Conservation (phyloP, 2,113 vertebrate genomes). For the Chitala chitala region DNA sequence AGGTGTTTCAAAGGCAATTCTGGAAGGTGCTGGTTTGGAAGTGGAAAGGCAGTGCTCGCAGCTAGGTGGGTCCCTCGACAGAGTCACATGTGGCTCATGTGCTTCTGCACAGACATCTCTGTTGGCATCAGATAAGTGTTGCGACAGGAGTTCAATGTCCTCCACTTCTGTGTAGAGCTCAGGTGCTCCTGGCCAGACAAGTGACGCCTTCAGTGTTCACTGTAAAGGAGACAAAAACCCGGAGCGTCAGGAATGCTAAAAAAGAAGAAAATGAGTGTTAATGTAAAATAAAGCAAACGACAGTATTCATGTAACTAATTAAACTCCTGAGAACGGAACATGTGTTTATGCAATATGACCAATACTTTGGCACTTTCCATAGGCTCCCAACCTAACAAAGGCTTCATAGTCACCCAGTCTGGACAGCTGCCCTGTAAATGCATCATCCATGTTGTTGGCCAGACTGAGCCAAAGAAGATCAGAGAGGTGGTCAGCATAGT, state of each 20-base stretch:
- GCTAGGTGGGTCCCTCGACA: constrained; percentile 52
- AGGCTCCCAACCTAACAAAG: constrained; percentile 29
- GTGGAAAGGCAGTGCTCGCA: constrained; percentile 60
- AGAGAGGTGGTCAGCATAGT: constrained; percentile 46
- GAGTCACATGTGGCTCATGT: no score
- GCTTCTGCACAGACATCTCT: no score
- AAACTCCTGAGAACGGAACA: not conserved
- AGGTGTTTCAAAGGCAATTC: constrained; percentile 85
- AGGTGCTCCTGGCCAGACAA: no score
- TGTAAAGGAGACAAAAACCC: not conserved
- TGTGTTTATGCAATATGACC: not conserved
- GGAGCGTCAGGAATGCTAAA: not conserved
- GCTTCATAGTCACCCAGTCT: constrained; percentile 65
- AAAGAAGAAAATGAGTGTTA: not conserved
- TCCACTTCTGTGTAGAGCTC: no score
- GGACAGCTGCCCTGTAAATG: constrained; percentile 63
- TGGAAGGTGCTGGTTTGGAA: constrained; percentile 65
- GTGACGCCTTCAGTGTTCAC: no score
- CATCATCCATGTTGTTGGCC: constrained; percentile 71
- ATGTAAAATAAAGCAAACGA: no score
- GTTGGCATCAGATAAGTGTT: no score
- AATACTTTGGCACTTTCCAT: no score
- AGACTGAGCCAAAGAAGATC: constrained; percentile 26
- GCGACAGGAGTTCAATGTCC: no score
- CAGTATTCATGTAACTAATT: not conserved